Conservation (phyloP, 1,140 invertebrate genomes). For the Hirudo medicinalis region DNA sequence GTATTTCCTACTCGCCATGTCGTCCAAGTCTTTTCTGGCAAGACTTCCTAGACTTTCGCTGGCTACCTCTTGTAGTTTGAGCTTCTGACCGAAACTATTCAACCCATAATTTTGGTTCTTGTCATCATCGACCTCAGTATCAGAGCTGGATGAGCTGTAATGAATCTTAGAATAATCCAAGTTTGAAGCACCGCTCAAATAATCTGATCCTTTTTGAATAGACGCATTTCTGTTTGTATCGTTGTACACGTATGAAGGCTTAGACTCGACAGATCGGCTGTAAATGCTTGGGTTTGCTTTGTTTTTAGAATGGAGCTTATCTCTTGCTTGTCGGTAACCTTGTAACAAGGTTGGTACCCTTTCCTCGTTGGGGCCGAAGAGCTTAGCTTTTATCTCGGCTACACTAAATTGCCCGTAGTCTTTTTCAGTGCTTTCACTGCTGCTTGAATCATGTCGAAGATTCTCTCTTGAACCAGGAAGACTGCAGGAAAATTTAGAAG, state of each 20-base stretch:
- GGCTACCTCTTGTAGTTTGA: neutral
- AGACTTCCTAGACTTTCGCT: neutral
- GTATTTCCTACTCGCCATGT: conserved; percentile 11
- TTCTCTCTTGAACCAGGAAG: conserved; percentile 8
- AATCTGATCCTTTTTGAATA: no score
- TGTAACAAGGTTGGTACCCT: neutral
- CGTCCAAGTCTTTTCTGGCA: conserved; percentile 11
- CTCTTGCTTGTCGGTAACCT: no score
- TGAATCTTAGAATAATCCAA: no score
- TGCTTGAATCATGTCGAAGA: neutral
- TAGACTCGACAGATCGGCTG: no score
- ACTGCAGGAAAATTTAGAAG: neutral
- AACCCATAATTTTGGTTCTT: neutral
- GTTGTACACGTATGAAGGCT: no score
- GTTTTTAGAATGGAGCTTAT: no score
- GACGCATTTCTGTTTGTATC: no score
- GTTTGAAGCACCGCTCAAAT: no score
- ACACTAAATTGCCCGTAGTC: conserved; percentile 3
- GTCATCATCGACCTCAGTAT: conserved; percentile 1
- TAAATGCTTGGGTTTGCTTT: no score
- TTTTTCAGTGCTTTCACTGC: neutral
- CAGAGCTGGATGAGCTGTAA: no score
- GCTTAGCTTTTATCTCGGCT: conserved; percentile 12
- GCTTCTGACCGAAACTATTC: neutral
- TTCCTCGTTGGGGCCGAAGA: conserved; percentile 15